Percentiles rank a stretch among this genome's conserved stretches.
Conservation (phyloP, 2,113 vertebrate species). For the Coracopsis vasa region DNA sequence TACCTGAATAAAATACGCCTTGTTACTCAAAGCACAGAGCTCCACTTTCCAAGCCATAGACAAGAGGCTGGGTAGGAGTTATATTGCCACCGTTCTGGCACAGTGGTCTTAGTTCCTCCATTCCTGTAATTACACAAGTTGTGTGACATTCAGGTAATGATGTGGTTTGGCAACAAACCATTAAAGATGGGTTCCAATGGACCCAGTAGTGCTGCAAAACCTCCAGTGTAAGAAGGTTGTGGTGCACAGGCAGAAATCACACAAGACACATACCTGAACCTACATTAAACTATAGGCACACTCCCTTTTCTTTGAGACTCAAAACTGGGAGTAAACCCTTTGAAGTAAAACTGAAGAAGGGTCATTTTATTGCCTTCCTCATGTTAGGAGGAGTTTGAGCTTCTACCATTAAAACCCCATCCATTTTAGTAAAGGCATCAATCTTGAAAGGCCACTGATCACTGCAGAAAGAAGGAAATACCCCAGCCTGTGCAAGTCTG, state of each 20-base stretch:
- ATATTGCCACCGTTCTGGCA: background rate
- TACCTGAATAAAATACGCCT: background rate
- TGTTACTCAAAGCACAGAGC: background rate
- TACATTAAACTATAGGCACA: accelerated
- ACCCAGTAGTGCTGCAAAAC: background rate
- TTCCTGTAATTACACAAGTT: background rate
- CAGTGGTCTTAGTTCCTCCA: background rate
- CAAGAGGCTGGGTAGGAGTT: background rate
- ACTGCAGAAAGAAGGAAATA: accelerated
- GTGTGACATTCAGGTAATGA: background rate
- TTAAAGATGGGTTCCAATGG: background rate
- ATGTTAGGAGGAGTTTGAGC: background rate
- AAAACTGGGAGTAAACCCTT: background rate
- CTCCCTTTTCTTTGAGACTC: background rate
- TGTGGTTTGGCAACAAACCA: background rate
- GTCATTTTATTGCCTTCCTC: background rate
- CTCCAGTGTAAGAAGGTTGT: background rate
- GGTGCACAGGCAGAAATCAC: background rate
- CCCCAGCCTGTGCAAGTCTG: accelerated
- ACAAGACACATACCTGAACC: background rate
- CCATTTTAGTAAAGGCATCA: background rate
- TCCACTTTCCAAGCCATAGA: background rate
- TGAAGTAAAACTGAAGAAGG: background rate
- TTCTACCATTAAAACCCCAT: background rate
- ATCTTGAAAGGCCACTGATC: background rate